These are phyloP conservation scores for Muntiacus reevesi DNA, from an alignment of 2,113 vertebrate species.

Conservation along the genomic window DNA sequence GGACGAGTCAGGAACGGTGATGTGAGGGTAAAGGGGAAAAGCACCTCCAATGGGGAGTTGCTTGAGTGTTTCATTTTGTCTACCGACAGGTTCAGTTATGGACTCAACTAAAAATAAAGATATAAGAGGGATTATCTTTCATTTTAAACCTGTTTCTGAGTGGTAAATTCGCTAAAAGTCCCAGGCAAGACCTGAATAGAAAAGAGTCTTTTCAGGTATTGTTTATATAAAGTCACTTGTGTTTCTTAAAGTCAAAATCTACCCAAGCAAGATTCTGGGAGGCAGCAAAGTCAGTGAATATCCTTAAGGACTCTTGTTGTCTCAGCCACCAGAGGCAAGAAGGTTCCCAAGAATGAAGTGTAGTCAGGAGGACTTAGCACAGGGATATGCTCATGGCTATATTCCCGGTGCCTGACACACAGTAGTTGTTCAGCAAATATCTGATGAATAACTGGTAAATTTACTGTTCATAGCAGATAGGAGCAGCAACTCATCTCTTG, in stretches of 20 bases:
- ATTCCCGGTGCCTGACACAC: background rate
- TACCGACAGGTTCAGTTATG: background rate
- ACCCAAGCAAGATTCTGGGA: background rate
- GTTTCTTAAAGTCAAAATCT: background rate
- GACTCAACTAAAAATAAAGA: background rate
- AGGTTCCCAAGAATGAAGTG: background rate
- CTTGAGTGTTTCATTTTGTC: background rate
- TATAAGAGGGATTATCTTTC: background rate
- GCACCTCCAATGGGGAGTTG: background rate
- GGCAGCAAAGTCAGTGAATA: background rate
- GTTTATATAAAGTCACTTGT: background rate
- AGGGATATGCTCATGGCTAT: too few relatives aligned
- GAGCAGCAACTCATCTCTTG: background rate
- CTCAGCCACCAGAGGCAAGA: background rate
- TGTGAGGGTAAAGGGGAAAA: background rate
- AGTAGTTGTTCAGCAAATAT: background rate
- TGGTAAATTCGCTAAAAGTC: background rate
- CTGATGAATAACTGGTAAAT: background rate
- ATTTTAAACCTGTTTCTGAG: background rate
- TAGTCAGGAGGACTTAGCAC: too few relatives aligned
- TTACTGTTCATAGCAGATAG: background rate
- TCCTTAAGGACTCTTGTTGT: background rate
- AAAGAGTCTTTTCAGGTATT: background rate
- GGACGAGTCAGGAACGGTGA: background rate
- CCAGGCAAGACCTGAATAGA: background rate